phyloP scores from a whole-genome alignment of 2,888 invertebrate species.

The Epistrophe eligans region DNA sequence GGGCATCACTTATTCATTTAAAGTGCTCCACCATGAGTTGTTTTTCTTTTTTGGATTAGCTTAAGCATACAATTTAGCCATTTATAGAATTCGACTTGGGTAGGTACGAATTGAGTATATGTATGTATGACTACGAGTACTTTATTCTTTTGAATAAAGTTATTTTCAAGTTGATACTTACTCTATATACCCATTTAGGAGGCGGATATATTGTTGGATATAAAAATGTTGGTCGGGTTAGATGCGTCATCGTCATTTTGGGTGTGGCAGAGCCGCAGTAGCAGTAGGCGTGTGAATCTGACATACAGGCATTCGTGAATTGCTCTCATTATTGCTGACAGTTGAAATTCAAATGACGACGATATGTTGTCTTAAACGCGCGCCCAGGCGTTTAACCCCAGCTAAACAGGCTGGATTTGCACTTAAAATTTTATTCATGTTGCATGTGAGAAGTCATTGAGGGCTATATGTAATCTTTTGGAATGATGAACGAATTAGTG shows the following conservation, averaged over 20 bases:
- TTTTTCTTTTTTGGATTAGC: constrained; percentile 46
- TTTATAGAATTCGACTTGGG: constrained; percentile 28
- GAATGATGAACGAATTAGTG: constrained; percentile 36
- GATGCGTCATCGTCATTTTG: constrained; percentile 20
- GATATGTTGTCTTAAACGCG: constrained; percentile 48
- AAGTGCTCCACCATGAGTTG: constrained; percentile 50
- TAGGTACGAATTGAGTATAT: neutral
- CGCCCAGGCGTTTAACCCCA: constrained; percentile 29
- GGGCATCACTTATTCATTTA: constrained; percentile 58
- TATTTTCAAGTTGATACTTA: constrained; percentile 46
- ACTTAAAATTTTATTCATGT: constrained; percentile 44
- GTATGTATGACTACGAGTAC: neutral
- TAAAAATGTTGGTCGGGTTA: neutral
- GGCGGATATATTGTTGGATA: neutral
- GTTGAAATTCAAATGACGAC: constrained; percentile 37
- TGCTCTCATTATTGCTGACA: constrained; percentile 35
- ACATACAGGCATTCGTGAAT: constrained; percentile 60
- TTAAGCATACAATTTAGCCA: constrained; percentile 41
- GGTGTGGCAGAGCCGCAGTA: neutral
- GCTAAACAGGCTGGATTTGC: constrained; percentile 13
- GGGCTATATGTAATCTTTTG: constrained; percentile 40
- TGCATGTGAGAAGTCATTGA: constrained; percentile 35
- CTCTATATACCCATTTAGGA: constrained; percentile 2
- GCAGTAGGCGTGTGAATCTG: constrained; percentile 49
- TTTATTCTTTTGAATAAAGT: constrained; percentile 48